Evolutionary conservation across 2,888 invertebrate species (phyloP).

Genomic region (Eupithecia subfuscata): DNA sequence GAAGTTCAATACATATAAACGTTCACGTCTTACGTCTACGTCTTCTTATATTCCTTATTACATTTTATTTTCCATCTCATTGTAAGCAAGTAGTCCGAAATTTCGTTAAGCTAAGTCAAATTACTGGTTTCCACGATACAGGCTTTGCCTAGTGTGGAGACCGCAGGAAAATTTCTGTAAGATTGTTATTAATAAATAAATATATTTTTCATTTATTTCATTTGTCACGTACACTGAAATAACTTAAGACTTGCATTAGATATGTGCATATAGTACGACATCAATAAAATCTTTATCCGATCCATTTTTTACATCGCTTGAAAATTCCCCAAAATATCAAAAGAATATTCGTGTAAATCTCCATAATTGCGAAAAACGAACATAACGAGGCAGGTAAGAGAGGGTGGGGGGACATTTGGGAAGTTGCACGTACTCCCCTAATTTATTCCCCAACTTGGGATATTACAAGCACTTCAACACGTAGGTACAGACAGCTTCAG

Average conservation of each 20-base stretch:
- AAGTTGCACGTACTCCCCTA: constrained; percentile 11
- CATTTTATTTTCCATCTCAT: too few relatives aligned
- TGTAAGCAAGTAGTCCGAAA: too few relatives aligned
- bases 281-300: neutral
- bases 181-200: too few relatives aligned
- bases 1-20: neutral
- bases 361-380: constrained; percentile 15
- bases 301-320: neutral
- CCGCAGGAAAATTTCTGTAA: too few relatives aligned
- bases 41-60: too few relatives aligned
- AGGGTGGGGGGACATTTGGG: neutral
- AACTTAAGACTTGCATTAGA: neutral
- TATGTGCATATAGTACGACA: neutral
- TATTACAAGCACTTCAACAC: constrained; percentile 18
- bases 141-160: too few relatives aligned
- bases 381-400: constrained; percentile 9
- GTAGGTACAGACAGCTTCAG: constrained; percentile 3
- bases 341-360: constrained; percentile 3
- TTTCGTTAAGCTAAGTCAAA: too few relatives aligned
- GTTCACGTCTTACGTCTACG: too few relatives aligned
- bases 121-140: too few relatives aligned
- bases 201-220: too few relatives aligned
- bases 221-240: neutral
- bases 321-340: constrained; percentile 6
- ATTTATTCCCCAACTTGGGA: constrained; percentile 21